Evolutionary conservation across 1,140 invertebrate genomes (phyloP), one percentile per base, ranked within the genome.

Genomic region (Lineus longissimus): DNA sequence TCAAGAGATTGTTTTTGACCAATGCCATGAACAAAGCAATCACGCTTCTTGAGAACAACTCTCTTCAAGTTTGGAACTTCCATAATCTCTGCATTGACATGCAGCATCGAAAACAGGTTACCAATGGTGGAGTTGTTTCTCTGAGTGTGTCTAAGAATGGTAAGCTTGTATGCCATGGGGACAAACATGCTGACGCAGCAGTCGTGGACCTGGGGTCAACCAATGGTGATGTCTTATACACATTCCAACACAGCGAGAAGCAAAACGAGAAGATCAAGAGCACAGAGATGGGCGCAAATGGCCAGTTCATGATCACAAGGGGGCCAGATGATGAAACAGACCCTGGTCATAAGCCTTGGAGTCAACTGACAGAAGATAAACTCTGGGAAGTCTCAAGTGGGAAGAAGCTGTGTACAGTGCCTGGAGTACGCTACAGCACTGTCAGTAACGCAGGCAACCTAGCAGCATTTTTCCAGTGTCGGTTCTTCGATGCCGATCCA

Each of bases 21-120:
- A 59, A 68, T n/a, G 55, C 68, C 17, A 27, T 23, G 47, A 75
- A 75, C 64, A 76, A 75, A 64, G 72, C 69, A 2, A 73, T 75
- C 9, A 70, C 70, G 7, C 59, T 77, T 2, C 63, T 74, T 1
- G 62, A 66, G 11, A 69, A 79, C 67, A 71, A 74, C 58, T 63
- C 70, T 1, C 66, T 79, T 33, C 73, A 78, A 65, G 43, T 76
- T 4, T 79, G 77, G 77, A 71, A 76, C 57, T 58, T 79, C 2
- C 63, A 75, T 56, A 77, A 77, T 60, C 63, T 79, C 9, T 71
- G 74, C 56, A 61, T 66, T n/a, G 68, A 74, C 45, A 69, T 72
- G 30, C 62, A 70, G 0, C 71, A 74, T 55, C 58, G 67, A 0
- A 71, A 71, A 23, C 66, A 73, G 57, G 65, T 75, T 57, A 63